Base-by-base conservation (phyloP, 2,113 vertebrate genomes). In the Eulemur macaco region DNA sequence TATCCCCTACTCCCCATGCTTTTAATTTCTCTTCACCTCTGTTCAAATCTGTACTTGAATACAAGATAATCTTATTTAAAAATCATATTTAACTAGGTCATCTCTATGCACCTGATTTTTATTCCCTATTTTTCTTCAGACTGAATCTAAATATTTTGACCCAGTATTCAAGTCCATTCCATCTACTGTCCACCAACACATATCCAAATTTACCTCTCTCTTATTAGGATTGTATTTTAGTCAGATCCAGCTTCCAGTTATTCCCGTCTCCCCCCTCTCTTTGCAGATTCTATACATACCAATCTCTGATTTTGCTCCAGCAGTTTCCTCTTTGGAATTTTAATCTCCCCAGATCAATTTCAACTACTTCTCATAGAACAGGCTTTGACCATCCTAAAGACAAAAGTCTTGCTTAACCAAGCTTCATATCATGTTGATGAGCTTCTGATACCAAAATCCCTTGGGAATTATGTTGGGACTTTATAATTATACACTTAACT, bases 261-360 rank as follows among this genome's bases (percentile, higher is more conserved):
- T 23, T 45, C 9, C n/a, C 0, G 13, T 17, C 10, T 45, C 29
- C 6, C 10, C 14, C 3, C 25, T 84, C 29, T 89, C 47, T 63
- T 64, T 91, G 37, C 31, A 92, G 27, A 34, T 42, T 77, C 58
- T 52, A 58, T 83, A 68, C 3, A 45, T 63, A 17, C 23, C 29
- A 89, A 29, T 68, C 17, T 96, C 54, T 96, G 45, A 84, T 39
- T 88, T 86, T 88, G 14, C 15, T 91, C 27, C 71, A 78, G 34
- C 6, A 78, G 39, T 77, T 69, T 91, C 31, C 21, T 83, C 27
- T 96, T 83, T 50, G 23, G 45, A 87, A 84, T 84, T 96, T 95
- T 76, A 68, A 37, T 77, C 52, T 96, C 8, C 17, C 45, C 20
- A 60, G 69, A 60, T 91, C 37, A 68, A 91, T 58, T 76, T 83